Evolutionary conservation across 2,113 vertebrate genomes (phyloP).

Genomic region (Prochilodus magdalenae): DNA sequence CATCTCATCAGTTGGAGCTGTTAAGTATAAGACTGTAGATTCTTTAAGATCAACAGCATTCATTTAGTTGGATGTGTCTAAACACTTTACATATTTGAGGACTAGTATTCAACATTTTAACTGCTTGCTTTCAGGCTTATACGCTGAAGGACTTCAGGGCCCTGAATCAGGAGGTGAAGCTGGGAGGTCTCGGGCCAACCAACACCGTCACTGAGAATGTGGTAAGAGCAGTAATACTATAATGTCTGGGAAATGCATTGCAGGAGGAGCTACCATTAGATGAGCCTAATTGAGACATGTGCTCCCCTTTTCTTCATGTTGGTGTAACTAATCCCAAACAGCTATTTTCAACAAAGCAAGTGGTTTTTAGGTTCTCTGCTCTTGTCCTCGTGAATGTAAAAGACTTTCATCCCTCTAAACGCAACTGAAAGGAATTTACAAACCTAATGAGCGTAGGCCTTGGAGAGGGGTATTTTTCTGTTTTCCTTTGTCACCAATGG

Average conservation of each 20-base stretch:
- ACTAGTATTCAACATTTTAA: not conserved
- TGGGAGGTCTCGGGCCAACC: constrained; percentile 87
- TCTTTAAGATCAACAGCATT: too few species aligned
- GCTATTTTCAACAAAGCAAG: constrained; percentile 41
- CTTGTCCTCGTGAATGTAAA: constrained; percentile 50
- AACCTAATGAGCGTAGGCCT: constrained; percentile 64
- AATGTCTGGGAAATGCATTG: not conserved
- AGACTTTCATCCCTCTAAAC: constrained; percentile 45
- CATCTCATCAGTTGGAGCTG: too few species aligned
- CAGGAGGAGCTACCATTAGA: constrained; percentile 12
- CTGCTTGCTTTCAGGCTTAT: constrained; percentile 60
- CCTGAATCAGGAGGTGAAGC: constrained; percentile 73
- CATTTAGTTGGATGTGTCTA: too few species aligned
- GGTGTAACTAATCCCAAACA: constrained; percentile 53
- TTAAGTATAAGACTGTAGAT: too few species aligned
- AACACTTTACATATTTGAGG: too few species aligned
- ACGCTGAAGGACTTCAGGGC: constrained; percentile 73
- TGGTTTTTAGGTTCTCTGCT: constrained; percentile 42
- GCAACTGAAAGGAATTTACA: constrained; percentile 63
- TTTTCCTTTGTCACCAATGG: constrained; percentile 42
- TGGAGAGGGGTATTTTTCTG: constrained; percentile 34
- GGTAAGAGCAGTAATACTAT: constrained; percentile 73
- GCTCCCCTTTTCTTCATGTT: constrained; percentile 46
- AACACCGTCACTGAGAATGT: constrained; percentile 77
- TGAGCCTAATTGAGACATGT: constrained; percentile 21